Conservation (phyloP, 2,113 vertebrate genomes). For the Bos taurus region ARS-UCD2.0 NC_037335.1:98344001-98344500, state of each 20-base stretch:
- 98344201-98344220: neutral
- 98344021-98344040: neutral
- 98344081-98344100: neutral
- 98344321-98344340: neutral
- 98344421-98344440: neutral
- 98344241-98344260: neutral
- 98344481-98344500: neutral
- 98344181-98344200: neutral
- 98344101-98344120: neutral
- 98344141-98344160: neutral
- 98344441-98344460: neutral
- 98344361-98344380: neutral
- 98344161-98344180: neutral
- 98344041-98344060: neutral
- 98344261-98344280: neutral
- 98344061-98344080: neutral
- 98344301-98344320: neutral
- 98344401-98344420: neutral
- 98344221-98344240: neutral
- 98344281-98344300: conserved; percentile 22
- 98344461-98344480: neutral
- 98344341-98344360: neutral
- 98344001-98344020: neutral
- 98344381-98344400: neutral
- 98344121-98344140: neutral